Percentiles rank a stretch among this genome's conserved stretches.
Evolutionary conservation across 1,140 invertebrate genomes (phyloP).

Genomic region (Temnothorax longispinosus): DNA sequence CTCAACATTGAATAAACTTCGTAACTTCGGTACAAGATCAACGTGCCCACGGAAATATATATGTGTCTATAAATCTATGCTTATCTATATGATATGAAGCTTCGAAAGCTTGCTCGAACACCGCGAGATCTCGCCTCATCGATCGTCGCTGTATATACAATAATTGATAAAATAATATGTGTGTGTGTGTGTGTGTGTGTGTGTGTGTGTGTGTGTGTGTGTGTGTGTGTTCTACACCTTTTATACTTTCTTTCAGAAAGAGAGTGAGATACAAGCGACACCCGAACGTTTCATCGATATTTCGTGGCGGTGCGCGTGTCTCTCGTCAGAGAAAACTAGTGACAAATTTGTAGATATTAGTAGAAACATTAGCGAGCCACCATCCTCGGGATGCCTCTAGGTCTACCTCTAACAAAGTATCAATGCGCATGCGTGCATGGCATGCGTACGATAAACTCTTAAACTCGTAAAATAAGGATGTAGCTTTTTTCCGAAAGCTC

Average conservation of each 20-base stretch:
- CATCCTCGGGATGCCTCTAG: background rate
- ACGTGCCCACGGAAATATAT: slow-evolving; percentile 45
- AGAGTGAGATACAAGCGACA: slow-evolving; percentile 19
- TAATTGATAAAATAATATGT: slow-evolving; percentile 47
- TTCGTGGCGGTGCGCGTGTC: no score
- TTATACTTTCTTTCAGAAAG: background rate
- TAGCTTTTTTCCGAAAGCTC: background rate
- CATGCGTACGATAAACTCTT: background rate
- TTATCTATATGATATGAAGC: slow-evolving; percentile 72
- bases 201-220: background rate
- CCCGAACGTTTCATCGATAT: background rate
- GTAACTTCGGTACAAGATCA: slow-evolving; percentile 39
- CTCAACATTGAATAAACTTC: slow-evolving; percentile 65
- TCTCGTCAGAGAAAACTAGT: background rate
- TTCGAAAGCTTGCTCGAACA: slow-evolving; percentile 44
- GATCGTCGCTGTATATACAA: background rate
- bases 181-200: background rate
- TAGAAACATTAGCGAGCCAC: slow-evolving; percentile 22
- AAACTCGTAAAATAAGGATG: background rate
- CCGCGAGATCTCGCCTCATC: background rate
- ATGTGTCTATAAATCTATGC: slow-evolving; percentile 56
- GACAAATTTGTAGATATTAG: background rate
- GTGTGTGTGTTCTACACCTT: background rate
- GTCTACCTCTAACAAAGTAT: slow-evolving; percentile 45
- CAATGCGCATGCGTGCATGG: background rate